phyloP scores from a whole-genome alignment of 2,888 invertebrate species.

The Ischnus inquisitorius region DNA sequence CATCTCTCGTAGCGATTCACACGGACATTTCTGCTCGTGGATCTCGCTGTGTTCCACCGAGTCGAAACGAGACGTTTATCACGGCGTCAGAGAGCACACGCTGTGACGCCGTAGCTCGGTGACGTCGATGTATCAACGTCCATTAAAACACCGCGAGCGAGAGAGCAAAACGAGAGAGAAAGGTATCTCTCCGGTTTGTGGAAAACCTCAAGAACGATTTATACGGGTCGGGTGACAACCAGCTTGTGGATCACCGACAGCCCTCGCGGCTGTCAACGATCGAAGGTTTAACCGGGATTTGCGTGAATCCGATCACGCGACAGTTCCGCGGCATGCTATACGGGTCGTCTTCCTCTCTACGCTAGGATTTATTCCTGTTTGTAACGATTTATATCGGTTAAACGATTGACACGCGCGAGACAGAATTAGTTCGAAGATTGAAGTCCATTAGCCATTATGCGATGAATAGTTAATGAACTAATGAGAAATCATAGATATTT shows the following conservation, averaged over 20 bases:
- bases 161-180: constrained; percentile 42
- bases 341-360: constrained; percentile 31
- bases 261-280: constrained; percentile 49
- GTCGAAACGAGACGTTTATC: constrained; percentile 79
- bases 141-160: constrained; percentile 76
- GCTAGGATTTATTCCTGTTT: constrained; percentile 35
- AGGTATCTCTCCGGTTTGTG: constrained; percentile 29
- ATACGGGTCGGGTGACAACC: constrained; percentile 70
- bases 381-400: constrained; percentile 23
- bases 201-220: constrained; percentile 61
- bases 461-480: not conserved
- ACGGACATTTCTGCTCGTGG: constrained; percentile 46
- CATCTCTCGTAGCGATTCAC: constrained; percentile 15
- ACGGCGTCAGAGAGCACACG: constrained; percentile 73
- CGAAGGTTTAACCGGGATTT: constrained; percentile 60
- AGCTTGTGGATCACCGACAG: constrained; percentile 55
- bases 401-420: not conserved
- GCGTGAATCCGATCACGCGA: constrained; percentile 62
- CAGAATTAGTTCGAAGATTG: constrained; percentile 11
- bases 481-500: not conserved
- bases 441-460: constrained; percentile 15
- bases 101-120: constrained; percentile 53
- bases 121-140: constrained; percentile 82
- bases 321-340: constrained; percentile 48
- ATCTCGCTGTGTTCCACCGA: constrained; percentile 39